Evolutionary conservation across 1,140 invertebrate genomes (phyloP).

Genomic region (Brachionus angularis): DNA sequence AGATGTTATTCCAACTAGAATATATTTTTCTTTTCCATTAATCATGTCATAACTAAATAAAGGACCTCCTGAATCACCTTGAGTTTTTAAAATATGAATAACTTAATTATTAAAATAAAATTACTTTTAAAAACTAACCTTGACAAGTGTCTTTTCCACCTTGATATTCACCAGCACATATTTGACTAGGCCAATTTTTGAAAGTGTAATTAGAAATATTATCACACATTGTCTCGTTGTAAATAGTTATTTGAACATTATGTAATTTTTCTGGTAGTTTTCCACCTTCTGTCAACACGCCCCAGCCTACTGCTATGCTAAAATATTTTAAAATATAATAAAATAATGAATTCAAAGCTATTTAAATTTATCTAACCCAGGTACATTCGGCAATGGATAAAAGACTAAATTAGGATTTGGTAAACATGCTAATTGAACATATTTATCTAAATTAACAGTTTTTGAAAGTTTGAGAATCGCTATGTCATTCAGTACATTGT

Average conservation of each 20-base stretch:
- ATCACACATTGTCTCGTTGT: not conserved
- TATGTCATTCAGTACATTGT: not conserved
- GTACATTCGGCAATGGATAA: not conserved
- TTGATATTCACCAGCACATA: not conserved
- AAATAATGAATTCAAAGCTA: not conserved
- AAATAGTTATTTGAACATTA: not conserved
- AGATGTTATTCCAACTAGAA: not conserved
- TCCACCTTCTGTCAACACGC: not conserved
- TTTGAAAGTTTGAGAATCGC: not conserved
- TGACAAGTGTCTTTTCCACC: conserved; percentile 19
- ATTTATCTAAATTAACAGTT: not conserved
- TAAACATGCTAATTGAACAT: conserved; percentile 12
- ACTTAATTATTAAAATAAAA: not conserved
- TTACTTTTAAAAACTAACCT: not conserved
- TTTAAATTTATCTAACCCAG: not conserved
- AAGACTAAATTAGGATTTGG: not conserved
- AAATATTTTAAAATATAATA: not conserved
- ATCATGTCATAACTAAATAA: not conserved
- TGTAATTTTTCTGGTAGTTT: not conserved
- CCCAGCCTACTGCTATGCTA: not conserved
- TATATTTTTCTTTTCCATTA: not conserved
- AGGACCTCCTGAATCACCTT: not conserved
- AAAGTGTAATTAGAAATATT: not conserved
- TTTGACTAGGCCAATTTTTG: not conserved
- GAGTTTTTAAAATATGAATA: not conserved